phyloP scores from a whole-genome alignment of 2,797 vertebrate genomes.

The Amblyraja radiata region DNA sequence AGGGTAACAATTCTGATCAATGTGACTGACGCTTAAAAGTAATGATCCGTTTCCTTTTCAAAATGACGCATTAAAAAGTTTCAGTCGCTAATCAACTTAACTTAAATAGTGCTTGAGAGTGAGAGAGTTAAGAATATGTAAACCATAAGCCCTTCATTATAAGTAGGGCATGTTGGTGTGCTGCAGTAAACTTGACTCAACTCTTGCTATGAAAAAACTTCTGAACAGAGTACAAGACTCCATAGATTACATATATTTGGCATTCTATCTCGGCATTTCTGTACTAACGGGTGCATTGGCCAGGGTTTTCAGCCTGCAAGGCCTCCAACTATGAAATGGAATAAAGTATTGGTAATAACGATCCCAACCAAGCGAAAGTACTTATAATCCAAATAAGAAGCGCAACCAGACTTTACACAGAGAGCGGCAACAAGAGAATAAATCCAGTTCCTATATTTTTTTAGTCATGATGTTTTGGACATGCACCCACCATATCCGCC shows the following conservation, averaged over 20 bases:
- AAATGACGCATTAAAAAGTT: not conserved
- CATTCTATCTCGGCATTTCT: not conserved
- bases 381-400: no score
- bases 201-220: not conserved
- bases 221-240: not conserved
- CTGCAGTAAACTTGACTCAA: not conserved
- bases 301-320: not conserved
- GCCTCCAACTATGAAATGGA: not conserved
- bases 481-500: no score
- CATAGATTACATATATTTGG: not conserved
- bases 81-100: not conserved
- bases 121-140: not conserved
- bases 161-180: not conserved
- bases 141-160: not conserved
- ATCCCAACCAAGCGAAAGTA: not conserved
- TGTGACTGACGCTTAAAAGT: not conserved
- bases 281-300: no score
- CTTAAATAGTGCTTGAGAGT: not conserved
- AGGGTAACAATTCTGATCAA: not conserved
- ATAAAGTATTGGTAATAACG: not conserved
- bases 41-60: not conserved
- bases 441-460: no score
- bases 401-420: no score
- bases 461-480: no score
- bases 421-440: no score